Conservation (phyloP, 2,888 invertebrate genomes). For the Papilio demoleus region DNA sequence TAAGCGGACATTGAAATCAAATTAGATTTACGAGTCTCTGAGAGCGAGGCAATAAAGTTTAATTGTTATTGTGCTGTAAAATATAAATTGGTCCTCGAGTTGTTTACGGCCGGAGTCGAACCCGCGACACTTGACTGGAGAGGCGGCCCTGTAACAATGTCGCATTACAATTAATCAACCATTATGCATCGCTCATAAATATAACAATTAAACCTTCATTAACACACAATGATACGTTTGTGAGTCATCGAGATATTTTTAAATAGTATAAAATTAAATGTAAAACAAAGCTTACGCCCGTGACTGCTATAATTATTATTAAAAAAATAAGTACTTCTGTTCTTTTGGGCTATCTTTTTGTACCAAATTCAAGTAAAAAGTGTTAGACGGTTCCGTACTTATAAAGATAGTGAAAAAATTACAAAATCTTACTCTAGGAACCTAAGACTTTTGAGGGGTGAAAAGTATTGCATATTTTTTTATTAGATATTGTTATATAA, state of each 20-base stretch:
- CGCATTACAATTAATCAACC: constrained; percentile 36
- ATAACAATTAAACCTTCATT: constrained; percentile 32
- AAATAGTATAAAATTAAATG: not conserved
- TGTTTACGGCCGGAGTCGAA: constrained; percentile 8
- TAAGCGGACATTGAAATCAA: constrained; percentile 15
- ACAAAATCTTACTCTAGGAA: too few species aligned
- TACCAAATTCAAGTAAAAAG: too few species aligned
- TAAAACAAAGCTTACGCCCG: too few species aligned
- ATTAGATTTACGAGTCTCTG: constrained; percentile 6
- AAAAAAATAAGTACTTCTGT: too few species aligned
- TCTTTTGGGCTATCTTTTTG: too few species aligned
- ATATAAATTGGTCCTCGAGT: constrained; percentile 17
- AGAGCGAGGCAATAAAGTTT: not conserved
- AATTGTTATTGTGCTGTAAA: constrained; percentile 25
- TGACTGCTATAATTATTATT: too few species aligned
- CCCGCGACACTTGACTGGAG: constrained; percentile 26
- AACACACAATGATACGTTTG: constrained; percentile 29
- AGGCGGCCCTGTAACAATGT: constrained; percentile 28
- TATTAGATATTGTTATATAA: too few species aligned
- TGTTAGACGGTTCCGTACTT: too few species aligned
- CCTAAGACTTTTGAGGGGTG: too few species aligned
- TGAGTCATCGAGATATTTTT: constrained; percentile 2
- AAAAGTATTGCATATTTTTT: too few species aligned
- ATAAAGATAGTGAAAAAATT: too few species aligned
- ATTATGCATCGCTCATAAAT: constrained; percentile 28